Evolutionary conservation across 1,140 invertebrate species (phyloP).

Genomic region (Drosophila pseudoananassae): DNA sequence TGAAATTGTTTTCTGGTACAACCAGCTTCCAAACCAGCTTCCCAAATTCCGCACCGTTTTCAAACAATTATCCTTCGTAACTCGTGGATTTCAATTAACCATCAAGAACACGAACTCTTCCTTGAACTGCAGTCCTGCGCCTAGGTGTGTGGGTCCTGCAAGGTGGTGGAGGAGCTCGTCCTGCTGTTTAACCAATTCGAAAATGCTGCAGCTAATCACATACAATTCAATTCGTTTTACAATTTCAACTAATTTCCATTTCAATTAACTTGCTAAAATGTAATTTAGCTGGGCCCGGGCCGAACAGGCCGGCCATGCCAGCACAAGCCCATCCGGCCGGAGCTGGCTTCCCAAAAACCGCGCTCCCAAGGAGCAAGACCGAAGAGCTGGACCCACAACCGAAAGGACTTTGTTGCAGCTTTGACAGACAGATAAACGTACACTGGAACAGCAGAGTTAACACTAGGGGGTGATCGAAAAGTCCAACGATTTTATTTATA

Average conservation of each 20-base stretch:
- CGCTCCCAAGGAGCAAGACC: slow-evolving; percentile 41
- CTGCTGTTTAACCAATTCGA: slow-evolving; percentile 81
- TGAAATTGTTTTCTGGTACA: too few relatives aligned
- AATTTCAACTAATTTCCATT: slow-evolving; percentile 84
- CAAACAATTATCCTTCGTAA: neutral
- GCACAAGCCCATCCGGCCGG: slow-evolving; percentile 12
- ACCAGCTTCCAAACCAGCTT: too few relatives aligned
- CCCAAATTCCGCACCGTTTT: neutral
- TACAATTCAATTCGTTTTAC: slow-evolving; percentile 84
- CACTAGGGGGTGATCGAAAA: neutral
- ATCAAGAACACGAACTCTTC: neutral
- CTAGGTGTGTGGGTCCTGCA: slow-evolving; percentile 17
- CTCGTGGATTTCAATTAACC: slow-evolving; percentile 21
- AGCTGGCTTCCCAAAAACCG: slow-evolving; percentile 52
- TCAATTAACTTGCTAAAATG: slow-evolving; percentile 84
- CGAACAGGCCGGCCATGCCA: slow-evolving; percentile 4
- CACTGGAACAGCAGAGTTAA: neutral
- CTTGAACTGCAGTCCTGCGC: neutral
- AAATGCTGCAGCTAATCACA: slow-evolving; percentile 82
- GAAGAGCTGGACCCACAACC: slow-evolving; percentile 4
- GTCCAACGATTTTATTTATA: neutral
- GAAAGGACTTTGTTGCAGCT: slow-evolving; percentile 33
- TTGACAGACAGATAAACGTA: slow-evolving; percentile 30
- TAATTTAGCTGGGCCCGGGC: slow-evolving; percentile 70
- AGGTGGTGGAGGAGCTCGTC: too few relatives aligned